Evolutionary conservation across 1,140 invertebrate genomes (phyloP).

Genomic region (Aphelinus certus): DNA sequence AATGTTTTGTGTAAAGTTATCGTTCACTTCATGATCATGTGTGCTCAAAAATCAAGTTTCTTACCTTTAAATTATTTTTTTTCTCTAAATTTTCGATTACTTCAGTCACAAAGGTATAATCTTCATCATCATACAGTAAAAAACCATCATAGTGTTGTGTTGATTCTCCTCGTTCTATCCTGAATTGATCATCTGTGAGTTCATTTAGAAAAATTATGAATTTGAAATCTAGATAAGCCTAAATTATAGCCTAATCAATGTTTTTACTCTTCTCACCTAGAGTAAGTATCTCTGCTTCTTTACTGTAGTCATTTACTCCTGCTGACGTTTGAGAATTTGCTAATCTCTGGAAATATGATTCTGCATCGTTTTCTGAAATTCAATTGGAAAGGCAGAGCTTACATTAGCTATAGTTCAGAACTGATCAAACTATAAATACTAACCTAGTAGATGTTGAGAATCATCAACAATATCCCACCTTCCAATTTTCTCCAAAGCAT

Average conservation of each 20-base stretch:
- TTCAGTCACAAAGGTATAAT: conserved; percentile 71
- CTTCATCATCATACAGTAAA: conserved; percentile 76
- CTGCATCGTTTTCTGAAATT: conserved; percentile 55
- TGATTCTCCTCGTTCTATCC: conserved; percentile 63
- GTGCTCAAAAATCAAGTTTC: too few species aligned
- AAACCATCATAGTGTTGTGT: conserved; percentile 76
- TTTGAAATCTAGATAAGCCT: too few species aligned
- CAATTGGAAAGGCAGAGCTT: neutral
- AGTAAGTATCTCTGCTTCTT: conserved; percentile 52
- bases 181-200: conserved; percentile 66
- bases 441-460: conserved; percentile 68
- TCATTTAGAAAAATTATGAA: conserved; percentile 14
- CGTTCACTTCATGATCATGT: too few species aligned
- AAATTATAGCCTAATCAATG: too few species aligned
- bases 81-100: conserved; percentile 72
- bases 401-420: neutral
- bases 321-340: conserved; percentile 45
- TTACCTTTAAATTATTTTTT: conserved; percentile 71
- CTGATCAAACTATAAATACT: conserved; percentile 34
- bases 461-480: conserved; percentile 76
- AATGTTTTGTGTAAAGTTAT: conserved; percentile 2
- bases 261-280: conserved; percentile 53
- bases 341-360: conserved; percentile 50
- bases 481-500: conserved; percentile 69
- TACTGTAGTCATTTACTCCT: conserved; percentile 41